Percentiles rank a stretch among this genome's conserved stretches.
Conservation (phyloP, 2,113 vertebrate genomes). For the Dunckerocampus dactyliophorus region DNA sequence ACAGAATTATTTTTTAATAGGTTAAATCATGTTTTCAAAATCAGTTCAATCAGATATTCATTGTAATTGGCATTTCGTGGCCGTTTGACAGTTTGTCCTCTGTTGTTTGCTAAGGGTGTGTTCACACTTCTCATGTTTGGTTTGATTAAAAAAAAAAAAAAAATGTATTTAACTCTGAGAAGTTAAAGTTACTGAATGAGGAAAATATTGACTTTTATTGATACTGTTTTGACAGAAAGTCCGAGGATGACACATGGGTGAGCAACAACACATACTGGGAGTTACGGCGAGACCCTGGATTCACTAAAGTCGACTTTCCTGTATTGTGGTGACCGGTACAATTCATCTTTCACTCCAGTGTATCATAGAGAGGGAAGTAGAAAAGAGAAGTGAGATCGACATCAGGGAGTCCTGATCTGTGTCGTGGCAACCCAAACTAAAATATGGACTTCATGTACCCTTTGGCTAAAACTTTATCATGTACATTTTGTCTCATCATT, state of each 20-base stretch:
- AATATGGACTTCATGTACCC: slow-evolving; percentile 33
- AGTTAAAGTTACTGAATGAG: too few relatives aligned
- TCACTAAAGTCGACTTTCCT: slow-evolving; percentile 83
- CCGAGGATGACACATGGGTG: slow-evolving; percentile 84
- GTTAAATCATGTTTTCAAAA: too few relatives aligned
- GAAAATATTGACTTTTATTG: background rate
- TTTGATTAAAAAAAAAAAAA: too few relatives aligned
- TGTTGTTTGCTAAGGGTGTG: too few relatives aligned
- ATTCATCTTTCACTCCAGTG: background rate
- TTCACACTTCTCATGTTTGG: too few relatives aligned
- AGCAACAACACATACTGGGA: slow-evolving; percentile 90
- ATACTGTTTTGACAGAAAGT: slow-evolving; percentile 76
- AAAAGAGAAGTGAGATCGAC: slow-evolving; percentile 32
- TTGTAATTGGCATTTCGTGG: too few relatives aligned
- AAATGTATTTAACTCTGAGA: too few relatives aligned
- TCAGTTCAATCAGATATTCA: too few relatives aligned
- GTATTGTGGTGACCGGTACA: slow-evolving; percentile 83
- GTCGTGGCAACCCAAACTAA: slow-evolving; percentile 37
- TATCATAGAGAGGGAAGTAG: slow-evolving; percentile 7
- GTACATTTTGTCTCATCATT: slow-evolving; percentile 4
- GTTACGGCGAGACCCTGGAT: slow-evolving; percentile 84
- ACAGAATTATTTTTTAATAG: too few relatives aligned
- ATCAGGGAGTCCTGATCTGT: slow-evolving; percentile 20
- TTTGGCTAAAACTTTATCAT: background rate
- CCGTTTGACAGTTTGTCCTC: too few relatives aligned